Evolutionary conservation across 2,797 vertebrate species (phyloP), one percentile per base, ranked within the genome.

Genomic region (Mycteria americana): DNA sequence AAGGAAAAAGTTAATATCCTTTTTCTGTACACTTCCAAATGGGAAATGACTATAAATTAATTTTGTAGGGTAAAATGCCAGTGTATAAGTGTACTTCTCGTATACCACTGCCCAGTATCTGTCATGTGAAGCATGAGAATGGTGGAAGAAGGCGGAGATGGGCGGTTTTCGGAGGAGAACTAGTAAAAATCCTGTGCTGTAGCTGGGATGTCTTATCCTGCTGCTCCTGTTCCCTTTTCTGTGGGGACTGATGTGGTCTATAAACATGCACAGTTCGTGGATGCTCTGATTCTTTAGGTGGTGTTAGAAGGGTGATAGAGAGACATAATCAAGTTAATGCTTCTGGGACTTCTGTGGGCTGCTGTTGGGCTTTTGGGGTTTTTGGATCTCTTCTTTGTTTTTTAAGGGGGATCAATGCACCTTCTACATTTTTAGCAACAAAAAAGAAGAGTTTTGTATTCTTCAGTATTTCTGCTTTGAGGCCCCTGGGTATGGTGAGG

Each of bases 231-330:
- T 65, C 22, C 22, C 39, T 41, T 43, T 59, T 14, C 67, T 23
- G 30, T 4, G 2, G 37, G 33, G 24, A 14, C 56, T 9, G 15
- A 6, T 62, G 13, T 21, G 27, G 7, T 53, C n/a, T 17, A 7
- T 72, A 21, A 88, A 28, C 24, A 6, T 0, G 0, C 3, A 1
- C 2, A 2, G 19, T n/a, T 68, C 0, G 1, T 46, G 84, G n/a
- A 2, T 60, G 62, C 56, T 83, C 27, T 23, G 35, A 11, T 33
- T 45, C 16, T 51, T 63, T 13, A 2, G 8, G 11, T 50, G 70
- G 15, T 73, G 10, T 18, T 23, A 3, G 33, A 68, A 21, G 25
- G 4, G 6, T 45, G 60, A 41, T 7, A 28, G 43, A 56, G 30
- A 41, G 18, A 21, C 14, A 6, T 11, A 9, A 27, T 33, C 6